These are phyloP conservation scores for Ailurus styani DNA, from an alignment of 2,113 vertebrate species.

Conservation along the genomic window DNA sequence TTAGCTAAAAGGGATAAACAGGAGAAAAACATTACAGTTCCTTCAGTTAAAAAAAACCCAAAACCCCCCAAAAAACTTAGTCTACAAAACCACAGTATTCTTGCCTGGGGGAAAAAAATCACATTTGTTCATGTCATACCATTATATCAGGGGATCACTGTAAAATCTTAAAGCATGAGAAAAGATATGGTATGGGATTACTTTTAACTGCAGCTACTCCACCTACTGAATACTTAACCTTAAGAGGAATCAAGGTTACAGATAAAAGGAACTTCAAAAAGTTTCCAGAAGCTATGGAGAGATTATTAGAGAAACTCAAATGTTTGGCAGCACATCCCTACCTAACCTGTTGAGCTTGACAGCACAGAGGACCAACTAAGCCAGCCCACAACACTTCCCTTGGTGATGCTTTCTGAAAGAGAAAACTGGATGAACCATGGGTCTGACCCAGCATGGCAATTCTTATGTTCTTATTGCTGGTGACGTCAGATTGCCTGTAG, in stretches of 20 bases:
- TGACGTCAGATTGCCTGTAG: constrained; percentile 7
- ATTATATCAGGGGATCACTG: neutral
- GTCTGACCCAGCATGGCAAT: constrained; percentile 24
- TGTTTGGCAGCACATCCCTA: neutral
- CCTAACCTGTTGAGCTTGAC: constrained; percentile 25
- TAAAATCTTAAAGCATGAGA: neutral
- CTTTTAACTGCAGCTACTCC: neutral
- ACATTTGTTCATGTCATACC: neutral
- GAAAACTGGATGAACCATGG: constrained; percentile 34
- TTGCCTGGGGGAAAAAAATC: neutral
- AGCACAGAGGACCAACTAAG: constrained; percentile 37
- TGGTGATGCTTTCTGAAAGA: constrained; percentile 54
- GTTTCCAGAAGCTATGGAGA: neutral
- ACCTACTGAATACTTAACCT: constrained; percentile 1
- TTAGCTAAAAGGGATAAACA: neutral
- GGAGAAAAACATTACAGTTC: neutral
- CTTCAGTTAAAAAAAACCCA: neutral
- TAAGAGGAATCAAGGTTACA: neutral
- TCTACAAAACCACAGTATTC: neutral
- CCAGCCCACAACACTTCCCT: constrained; percentile 28
- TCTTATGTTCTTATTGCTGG: constrained; percentile 32
- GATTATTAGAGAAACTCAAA: constrained; percentile 12
- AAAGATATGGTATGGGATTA: neutral
- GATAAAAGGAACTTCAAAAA: neutral
- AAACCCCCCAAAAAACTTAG: neutral